These are phyloP conservation scores for Lontra canadensis DNA, from an alignment of 2,113 vertebrate species.

Conservation along the genomic window DNA sequence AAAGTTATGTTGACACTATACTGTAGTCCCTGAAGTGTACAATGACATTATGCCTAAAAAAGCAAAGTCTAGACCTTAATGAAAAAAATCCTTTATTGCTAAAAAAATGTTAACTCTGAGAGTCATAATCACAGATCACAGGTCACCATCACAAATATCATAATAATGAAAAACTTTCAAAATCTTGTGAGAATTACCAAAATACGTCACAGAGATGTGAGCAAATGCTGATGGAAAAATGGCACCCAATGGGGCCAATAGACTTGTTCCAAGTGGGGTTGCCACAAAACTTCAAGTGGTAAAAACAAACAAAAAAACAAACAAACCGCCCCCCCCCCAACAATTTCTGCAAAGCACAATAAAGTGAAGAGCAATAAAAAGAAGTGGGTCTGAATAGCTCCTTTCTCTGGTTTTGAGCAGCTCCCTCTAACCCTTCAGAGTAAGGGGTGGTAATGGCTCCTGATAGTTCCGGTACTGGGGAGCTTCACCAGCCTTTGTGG, in stretches of 20 bases:
- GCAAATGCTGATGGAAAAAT: neutral
- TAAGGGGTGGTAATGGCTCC: neutral
- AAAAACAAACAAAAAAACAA: neutral
- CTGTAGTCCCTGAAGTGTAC: neutral
- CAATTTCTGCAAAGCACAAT: neutral
- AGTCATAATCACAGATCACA: neutral
- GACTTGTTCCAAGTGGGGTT: neutral
- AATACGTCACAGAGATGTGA: neutral
- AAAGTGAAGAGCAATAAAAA: neutral
- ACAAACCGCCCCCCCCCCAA: too few relatives aligned
- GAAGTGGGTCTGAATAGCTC: neutral
- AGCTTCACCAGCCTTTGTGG: neutral
- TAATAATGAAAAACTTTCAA: neutral
- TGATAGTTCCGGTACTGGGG: neutral
- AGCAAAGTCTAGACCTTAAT: neutral
- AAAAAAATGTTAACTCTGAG: neutral
- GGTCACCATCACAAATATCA: neutral
- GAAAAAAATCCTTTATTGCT: neutral
- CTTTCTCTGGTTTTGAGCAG: neutral
- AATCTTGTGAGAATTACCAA: neutral
- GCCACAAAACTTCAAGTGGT: neutral
- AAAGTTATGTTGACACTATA: neutral
- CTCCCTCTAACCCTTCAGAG: neutral
- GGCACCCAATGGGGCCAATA: neutral
- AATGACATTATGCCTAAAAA: neutral